Evolutionary conservation across 2,113 vertebrate genomes (phyloP).

Genomic region (Chionis minor): DNA sequence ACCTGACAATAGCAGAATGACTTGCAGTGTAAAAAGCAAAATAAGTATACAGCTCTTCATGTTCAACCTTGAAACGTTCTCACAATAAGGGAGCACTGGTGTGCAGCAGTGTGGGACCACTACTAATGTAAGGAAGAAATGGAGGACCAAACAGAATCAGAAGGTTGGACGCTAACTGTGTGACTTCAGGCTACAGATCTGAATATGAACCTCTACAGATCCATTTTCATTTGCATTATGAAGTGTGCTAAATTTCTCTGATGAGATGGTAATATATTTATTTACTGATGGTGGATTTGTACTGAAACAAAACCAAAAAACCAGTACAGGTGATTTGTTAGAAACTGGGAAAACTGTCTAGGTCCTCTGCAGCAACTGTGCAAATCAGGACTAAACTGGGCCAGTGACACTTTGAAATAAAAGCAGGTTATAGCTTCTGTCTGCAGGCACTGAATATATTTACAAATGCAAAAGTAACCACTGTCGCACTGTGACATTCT

Average conservation of each 20-base stretch:
- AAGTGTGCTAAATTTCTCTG: background rate
- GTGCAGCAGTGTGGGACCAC: background rate
- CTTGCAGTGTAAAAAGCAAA: background rate
- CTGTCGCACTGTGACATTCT: background rate
- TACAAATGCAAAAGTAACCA: background rate
- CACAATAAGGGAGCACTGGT: background rate
- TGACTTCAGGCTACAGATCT: background rate
- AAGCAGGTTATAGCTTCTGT: background rate
- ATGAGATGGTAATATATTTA: background rate
- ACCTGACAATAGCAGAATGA: background rate
- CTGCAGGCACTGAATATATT: background rate
- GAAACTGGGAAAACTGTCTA: background rate
- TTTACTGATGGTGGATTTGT: background rate
- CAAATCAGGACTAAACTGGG: background rate
- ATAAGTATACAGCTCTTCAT: background rate
- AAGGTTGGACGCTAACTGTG: background rate
- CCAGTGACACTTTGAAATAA: background rate
- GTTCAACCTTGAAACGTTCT: background rate
- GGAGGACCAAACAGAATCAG: background rate
- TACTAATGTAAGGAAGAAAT: background rate
- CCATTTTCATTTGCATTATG: background rate
- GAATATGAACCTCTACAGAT: background rate
- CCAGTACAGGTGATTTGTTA: background rate
- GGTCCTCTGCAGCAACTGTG: background rate
- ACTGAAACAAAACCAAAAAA: background rate